Conservation (phyloP, 2,113 vertebrate genomes). For the Fregetta grallaria region DNA sequence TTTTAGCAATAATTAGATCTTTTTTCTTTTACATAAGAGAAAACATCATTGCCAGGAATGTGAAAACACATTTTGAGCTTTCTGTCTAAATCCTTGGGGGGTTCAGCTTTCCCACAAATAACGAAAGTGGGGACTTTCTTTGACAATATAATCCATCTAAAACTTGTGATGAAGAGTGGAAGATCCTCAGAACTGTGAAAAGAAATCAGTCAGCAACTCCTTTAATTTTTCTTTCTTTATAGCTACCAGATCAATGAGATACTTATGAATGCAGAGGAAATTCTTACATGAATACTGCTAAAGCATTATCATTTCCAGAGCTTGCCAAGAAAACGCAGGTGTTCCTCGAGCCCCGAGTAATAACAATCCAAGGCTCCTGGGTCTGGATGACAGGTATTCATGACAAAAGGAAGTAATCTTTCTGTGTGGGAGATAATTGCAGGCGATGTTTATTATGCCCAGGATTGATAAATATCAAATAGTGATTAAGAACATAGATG, state of each 20-base stretch:
- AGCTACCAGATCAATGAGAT: neutral
- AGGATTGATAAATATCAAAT: constrained; percentile 36
- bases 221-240: neutral
- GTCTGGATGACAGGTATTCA: neutral
- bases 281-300: neutral
- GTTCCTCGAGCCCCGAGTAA: neutral
- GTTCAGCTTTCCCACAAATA: neutral
- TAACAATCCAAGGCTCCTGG: neutral
- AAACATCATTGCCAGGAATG: neutral
- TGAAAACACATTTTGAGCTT: neutral
- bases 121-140: neutral
- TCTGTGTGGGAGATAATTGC: constrained; percentile 21
- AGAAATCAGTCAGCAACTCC: neutral
- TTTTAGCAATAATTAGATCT: neutral
- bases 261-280: neutral
- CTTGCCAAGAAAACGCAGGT: constrained; percentile 36
- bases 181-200: neutral
- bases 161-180: neutral
- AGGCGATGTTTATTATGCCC: constrained; percentile 1
- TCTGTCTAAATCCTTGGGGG: neutral
- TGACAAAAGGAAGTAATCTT: constrained; percentile 21
- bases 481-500: constrained; percentile 1
- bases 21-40: neutral
- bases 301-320: neutral
- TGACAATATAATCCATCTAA: neutral